Evolutionary conservation across 2,797 vertebrate species (phyloP), one percentile per base, ranked within the genome.

Genomic region (Sphenodon punctatus): DNA sequence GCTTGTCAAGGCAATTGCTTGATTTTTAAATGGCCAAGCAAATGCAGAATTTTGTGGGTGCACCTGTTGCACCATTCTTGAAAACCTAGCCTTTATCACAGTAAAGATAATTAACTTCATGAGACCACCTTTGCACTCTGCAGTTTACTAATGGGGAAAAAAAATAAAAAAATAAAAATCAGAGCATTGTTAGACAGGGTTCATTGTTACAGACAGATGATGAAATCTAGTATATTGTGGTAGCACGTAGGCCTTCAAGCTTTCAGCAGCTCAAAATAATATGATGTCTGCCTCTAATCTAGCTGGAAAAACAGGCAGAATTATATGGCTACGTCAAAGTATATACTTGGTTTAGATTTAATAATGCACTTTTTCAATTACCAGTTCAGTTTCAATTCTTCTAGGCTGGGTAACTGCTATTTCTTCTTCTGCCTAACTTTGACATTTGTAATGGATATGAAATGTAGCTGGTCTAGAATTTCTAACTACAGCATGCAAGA

Each of bases 31-130:
- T 15, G 53, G 14, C 45, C 6, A 77, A 34, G 69, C 30, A 46
- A n/a, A 36, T 36, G 46, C 42, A 63, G 3, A 9, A 42, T 65
- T 78, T 71, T 58, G 39, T 59, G 61, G 13, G 10, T 65, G 25
- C 74, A 80, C 86, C 69, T 17, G 9, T 59, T 72, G 41, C 32
- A 76, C 39, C 5, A 67, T 45, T 43, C 55, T 87, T 70, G 12
- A 72, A 61, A 27, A 51, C 38, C 12, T 14, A 80, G 10, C 45
- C 60, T n/a, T n/a, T n/a, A n/a, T 75, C 49, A 69, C 53, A 77
- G 45, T 72, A 76, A 75, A 61, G 46, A 66, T 88, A 34, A n/a
- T 65, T 66, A 72, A 49, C 53, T 65, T 34, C 20, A 8, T 56
- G 25, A 63, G 36, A 7, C 32, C 8, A 41, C 42, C 27, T 30